Conservation (phyloP, 2,888 invertebrate genomes). For the Rotaria macrura region DNA sequence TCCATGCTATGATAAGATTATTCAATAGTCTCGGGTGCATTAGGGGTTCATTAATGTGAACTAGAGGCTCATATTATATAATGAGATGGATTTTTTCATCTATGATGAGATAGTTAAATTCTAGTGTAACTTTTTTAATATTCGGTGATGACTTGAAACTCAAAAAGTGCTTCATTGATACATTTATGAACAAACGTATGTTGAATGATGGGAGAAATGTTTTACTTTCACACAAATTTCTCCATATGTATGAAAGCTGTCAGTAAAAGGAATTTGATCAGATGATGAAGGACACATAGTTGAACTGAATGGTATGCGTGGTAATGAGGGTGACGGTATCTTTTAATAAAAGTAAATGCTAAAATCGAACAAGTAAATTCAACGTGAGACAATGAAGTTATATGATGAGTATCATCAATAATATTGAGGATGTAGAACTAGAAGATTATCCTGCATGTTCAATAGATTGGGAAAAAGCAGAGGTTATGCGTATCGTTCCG, state of each 20-base stretch:
- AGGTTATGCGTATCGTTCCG: too few species aligned
- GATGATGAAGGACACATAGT: not conserved
- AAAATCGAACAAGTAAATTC: too few species aligned
- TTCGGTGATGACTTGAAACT: not conserved
- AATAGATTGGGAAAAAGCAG: too few species aligned
- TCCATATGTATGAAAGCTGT: not conserved
- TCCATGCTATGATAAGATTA: not conserved
- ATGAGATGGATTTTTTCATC: not conserved
- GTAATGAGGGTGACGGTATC: too few species aligned
- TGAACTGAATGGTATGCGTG: not conserved
- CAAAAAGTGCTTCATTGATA: not conserved
- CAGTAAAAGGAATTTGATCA: not conserved
- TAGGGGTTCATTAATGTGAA: not conserved
- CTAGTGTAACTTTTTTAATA: not conserved
- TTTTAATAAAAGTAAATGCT: too few species aligned
- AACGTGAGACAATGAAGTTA: too few species aligned
- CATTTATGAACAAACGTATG: not conserved
- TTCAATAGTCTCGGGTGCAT: not conserved
- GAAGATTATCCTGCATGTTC: too few species aligned
- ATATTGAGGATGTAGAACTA: too few species aligned
- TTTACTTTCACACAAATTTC: not conserved
- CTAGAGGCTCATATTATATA: not conserved
- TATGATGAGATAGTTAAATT: not conserved
- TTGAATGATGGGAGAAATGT: not conserved
- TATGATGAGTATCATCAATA: too few species aligned